Percentiles rank a stretch among this genome's conserved stretches.
Evolutionary conservation across 2,797 vertebrate genomes (phyloP).

Genomic region (Tauraco hartlaubi): DNA sequence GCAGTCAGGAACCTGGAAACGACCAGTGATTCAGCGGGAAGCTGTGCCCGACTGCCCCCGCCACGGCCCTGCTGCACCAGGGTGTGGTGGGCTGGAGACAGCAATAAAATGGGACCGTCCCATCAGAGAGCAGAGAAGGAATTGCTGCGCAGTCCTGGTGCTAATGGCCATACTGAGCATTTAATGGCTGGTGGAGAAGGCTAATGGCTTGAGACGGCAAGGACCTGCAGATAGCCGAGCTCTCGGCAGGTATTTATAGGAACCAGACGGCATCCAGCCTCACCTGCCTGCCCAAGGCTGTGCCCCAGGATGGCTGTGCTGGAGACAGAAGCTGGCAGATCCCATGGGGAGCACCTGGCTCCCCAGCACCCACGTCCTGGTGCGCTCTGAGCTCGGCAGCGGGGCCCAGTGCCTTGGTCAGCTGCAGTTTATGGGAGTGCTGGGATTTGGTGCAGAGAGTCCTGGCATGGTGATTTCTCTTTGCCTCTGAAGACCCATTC

Average conservation of each 20-base stretch:
- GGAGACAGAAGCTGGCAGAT: neutral
- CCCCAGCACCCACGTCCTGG: neutral
- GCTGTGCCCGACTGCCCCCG: neutral
- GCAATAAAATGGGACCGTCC: neutral
- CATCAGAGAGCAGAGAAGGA: neutral
- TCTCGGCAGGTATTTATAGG: neutral
- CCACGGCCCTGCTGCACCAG: neutral
- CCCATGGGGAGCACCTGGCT: accelerated
- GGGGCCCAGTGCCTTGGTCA: neutral
- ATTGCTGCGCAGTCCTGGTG: neutral
- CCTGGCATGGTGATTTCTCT: neutral
- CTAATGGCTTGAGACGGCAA: neutral
- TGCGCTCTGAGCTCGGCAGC: neutral
- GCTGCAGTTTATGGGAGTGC: neutral
- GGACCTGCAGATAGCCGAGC: neutral
- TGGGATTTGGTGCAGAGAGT: neutral
- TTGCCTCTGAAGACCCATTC: neutral
- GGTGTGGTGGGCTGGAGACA: neutral
- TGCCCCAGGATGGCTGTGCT: neutral
- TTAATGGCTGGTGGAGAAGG: neutral
- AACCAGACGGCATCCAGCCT: neutral
- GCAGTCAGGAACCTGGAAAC: neutral
- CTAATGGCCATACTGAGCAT: neutral
- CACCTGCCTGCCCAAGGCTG: neutral
- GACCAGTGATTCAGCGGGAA: neutral